Evolutionary conservation across 2,888 invertebrate species (phyloP).

Genomic region (Spilosoma lubricipeda): DNA sequence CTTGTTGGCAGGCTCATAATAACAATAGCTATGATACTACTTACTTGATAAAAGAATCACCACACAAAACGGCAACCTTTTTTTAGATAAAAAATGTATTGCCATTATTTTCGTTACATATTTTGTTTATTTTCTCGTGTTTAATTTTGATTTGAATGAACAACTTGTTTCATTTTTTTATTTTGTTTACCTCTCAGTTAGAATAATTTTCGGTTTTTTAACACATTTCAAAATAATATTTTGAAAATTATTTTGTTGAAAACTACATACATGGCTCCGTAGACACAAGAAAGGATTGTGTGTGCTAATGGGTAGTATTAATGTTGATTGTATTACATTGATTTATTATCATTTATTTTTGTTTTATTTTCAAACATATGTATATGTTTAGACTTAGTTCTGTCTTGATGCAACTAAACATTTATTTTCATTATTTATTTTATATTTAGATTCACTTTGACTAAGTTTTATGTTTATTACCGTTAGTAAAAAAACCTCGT

Average conservation of each 20-base stretch:
- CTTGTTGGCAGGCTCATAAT: too few species aligned
- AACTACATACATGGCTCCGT: slow-evolving; percentile 27
- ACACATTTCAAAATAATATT: background rate
- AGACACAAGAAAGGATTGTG: slow-evolving; percentile 35
- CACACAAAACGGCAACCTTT: too few species aligned
- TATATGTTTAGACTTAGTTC: background rate
- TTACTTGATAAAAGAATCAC: too few species aligned
- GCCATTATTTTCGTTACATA: too few species aligned
- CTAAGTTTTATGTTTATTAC: background rate
- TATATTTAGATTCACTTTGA: background rate
- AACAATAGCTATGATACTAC: too few species aligned
- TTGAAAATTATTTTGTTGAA: background rate
- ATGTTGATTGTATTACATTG: slow-evolving; percentile 21
- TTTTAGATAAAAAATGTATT: too few species aligned
- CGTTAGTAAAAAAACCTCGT: background rate
- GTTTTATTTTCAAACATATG: background rate
- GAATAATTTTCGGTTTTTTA: background rate
- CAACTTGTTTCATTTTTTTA: background rate
- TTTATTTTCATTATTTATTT: background rate
- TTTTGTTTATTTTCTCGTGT: background rate
- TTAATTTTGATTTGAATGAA: background rate
- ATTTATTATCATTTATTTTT: slow-evolving; percentile 4
- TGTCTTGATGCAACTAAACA: background rate
- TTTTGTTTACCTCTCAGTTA: too few species aligned
- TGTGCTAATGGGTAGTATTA: slow-evolving; percentile 41